These are phyloP conservation scores for Montipora capitata DNA, from an alignment of 92 coral and sea anemone species.

Conservation along the genomic window DNA sequence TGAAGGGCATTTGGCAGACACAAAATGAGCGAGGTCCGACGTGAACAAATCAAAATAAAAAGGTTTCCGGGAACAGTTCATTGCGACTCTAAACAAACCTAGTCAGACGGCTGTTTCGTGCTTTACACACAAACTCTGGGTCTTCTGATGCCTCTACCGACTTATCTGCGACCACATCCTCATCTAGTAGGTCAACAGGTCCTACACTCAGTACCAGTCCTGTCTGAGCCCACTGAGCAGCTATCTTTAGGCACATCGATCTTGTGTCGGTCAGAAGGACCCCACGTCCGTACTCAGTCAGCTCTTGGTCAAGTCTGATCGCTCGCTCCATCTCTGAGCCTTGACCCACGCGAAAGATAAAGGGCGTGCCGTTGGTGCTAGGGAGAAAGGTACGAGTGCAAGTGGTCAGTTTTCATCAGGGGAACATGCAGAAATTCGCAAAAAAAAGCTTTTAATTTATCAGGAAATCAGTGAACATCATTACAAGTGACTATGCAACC, in stretches of 20 bases:
- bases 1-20: too few species aligned
- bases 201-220: slow-evolving; percentile 94
- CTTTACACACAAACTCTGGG: slow-evolving; percentile 85
- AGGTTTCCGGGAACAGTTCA: too few species aligned
- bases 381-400: background rate
- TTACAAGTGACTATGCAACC: too few species aligned
- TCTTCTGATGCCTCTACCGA: slow-evolving; percentile 47
- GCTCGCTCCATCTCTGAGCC: slow-evolving; percentile 97
- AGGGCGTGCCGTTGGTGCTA: slow-evolving; percentile 84
- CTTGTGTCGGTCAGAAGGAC: slow-evolving; percentile 84
- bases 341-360: slow-evolving; percentile 85
- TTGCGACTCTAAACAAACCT: slow-evolving; percentile 59
- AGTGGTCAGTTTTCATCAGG: background rate
- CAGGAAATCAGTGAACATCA: too few species aligned
- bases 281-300: slow-evolving; percentile 85
- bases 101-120: slow-evolving; percentile 85
- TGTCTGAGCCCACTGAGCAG: slow-evolving; percentile 84
- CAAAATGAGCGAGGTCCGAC: too few species aligned
- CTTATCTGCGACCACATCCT: slow-evolving; percentile 48
- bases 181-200: slow-evolving; percentile 67
- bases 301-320: slow-evolving; percentile 88
- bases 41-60: too few species aligned
- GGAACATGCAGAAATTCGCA: too few species aligned
- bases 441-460: background rate
- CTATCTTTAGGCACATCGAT: slow-evolving; percentile 79